Percentiles rank a stretch among this genome's conserved stretches.
Conservation (phyloP, 1,140 invertebrate species). For the Trichogramma pretiosum region DNA sequence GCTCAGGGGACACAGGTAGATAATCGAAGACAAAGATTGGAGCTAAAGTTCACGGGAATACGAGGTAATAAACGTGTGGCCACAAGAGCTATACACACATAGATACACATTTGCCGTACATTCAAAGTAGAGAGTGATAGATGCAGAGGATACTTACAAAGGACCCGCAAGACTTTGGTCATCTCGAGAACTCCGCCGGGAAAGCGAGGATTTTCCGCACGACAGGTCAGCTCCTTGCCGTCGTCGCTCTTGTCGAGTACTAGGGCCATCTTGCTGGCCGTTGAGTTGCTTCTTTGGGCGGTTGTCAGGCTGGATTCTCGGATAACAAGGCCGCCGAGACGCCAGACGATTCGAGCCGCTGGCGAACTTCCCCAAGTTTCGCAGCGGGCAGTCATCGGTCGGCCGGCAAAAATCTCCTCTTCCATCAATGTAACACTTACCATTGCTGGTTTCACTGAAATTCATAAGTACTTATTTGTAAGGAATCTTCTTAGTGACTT, state of each 20-base stretch:
- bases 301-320: slow-evolving; percentile 45
- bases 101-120: too few species aligned
- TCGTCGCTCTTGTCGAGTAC: slow-evolving; percentile 67
- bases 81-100: too few species aligned
- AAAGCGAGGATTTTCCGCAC: slow-evolving; percentile 82
- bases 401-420: slow-evolving; percentile 53
- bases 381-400: slow-evolving; percentile 55
- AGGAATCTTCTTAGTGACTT: not conserved
- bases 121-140: too few species aligned
- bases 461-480: not conserved
- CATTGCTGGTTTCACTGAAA: slow-evolving; percentile 59
- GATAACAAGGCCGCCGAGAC: slow-evolving; percentile 56
- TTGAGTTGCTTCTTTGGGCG: slow-evolving; percentile 55
- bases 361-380: slow-evolving; percentile 66
- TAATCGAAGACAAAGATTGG: too few species aligned
- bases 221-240: slow-evolving; percentile 71
- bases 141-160: slow-evolving; percentile 59
- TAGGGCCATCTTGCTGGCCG: slow-evolving; percentile 65
- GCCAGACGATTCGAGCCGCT: slow-evolving; percentile 63
- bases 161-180: slow-evolving; percentile 65
- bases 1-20: too few species aligned
- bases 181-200: slow-evolving; percentile 71
- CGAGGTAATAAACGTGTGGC: too few species aligned
- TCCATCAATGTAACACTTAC: slow-evolving; percentile 58
- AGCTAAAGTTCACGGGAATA: too few species aligned